A percentile compares a stretch with the other conserved stretches of the same genome.
These are phyloP conservation scores for Caranx melampygus DNA, from an alignment of 2,113 vertebrate genomes.

Conservation along the genomic window DNA sequence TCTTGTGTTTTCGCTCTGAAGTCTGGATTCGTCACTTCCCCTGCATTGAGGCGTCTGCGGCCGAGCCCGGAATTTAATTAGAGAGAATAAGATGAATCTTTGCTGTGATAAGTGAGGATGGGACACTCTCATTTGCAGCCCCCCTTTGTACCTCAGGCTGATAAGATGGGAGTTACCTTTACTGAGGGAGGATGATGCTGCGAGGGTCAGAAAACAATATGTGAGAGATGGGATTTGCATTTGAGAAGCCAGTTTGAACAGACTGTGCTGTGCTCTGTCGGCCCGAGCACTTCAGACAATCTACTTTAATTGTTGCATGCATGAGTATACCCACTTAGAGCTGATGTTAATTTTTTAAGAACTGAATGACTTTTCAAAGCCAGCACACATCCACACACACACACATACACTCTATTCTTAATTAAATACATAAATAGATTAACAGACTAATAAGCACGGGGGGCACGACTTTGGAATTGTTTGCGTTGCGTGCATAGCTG, in stretches of 20 bases:
- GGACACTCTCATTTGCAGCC: constrained; percentile 6
- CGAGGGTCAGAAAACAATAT: constrained; percentile 14
- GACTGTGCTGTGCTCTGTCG: neutral
- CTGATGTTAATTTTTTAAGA: constrained; percentile 4
- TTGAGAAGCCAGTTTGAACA: neutral
- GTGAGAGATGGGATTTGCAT: neutral
- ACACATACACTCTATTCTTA: constrained; percentile 9
- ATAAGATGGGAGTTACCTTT: neutral
- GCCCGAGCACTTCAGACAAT: neutral
- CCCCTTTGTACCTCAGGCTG: constrained; percentile 3
- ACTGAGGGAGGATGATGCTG: neutral
- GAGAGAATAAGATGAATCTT: neutral
- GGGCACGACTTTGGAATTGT: constrained; percentile 48
- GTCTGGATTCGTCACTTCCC: neutral
- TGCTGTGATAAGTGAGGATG: neutral
- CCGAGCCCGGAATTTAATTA: constrained; percentile 8
- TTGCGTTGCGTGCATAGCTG: constrained; percentile 38
- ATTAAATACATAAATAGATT: constrained; percentile 46
- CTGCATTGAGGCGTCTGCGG: neutral
- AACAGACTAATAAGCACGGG: constrained; percentile 36
- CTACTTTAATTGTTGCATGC: constrained; percentile 6
- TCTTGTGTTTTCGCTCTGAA: neutral
- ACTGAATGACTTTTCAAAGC: constrained; percentile 16
- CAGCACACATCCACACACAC: neutral
- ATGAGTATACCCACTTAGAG: neutral